phyloP scores from a whole-genome alignment of 2,113 vertebrate genomes.

The Sebastes schlegelii region DNA sequence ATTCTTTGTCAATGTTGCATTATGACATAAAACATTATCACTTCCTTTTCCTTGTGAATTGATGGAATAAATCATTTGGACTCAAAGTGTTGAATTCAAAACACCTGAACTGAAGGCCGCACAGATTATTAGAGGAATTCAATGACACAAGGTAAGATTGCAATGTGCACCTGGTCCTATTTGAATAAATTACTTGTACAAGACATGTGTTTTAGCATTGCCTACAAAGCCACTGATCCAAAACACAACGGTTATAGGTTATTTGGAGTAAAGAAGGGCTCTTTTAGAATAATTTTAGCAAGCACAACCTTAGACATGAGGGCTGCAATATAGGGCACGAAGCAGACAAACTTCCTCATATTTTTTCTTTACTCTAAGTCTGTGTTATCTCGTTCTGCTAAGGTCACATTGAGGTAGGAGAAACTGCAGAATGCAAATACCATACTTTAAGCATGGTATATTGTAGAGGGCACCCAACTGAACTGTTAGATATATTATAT shows the following conservation, averaged over 20 bases:
- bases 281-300: slow-evolving; percentile 7
- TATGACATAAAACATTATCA: background rate
- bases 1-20: background rate
- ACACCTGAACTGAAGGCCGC: background rate
- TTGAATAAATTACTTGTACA: background rate
- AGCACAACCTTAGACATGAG: background rate
- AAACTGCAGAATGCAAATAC: background rate
- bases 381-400: slow-evolving; percentile 1
- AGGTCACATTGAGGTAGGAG: background rate
- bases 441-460: background rate
- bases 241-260: background rate
- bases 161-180: background rate
- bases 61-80: background rate
- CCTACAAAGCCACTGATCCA: slow-evolving; percentile 2
- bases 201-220: background rate
- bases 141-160: too few species aligned
- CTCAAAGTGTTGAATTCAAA: background rate
- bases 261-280: background rate
- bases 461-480: background rate
- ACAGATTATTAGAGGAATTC: background rate
- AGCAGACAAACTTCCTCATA: background rate
- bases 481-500: background rate
- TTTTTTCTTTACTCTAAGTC: background rate
- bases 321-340: background rate
- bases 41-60: background rate